Conservation (phyloP, 1,140 invertebrate species). For the Trichonephila clavipes region DNA sequence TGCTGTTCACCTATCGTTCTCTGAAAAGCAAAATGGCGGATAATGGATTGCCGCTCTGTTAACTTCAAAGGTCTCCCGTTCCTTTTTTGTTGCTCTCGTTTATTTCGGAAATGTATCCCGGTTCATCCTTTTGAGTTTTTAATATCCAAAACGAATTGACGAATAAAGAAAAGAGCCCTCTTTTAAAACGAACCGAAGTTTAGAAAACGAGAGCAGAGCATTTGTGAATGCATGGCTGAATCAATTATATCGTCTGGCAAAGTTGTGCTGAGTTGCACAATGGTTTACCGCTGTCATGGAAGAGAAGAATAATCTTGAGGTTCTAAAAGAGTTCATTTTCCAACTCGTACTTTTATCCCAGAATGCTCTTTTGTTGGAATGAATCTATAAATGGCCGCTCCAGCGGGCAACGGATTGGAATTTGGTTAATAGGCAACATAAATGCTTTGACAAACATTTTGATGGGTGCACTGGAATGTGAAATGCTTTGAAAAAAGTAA, state of each 20-base stretch:
- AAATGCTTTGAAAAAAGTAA: constrained; percentile 48
- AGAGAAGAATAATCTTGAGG: constrained; percentile 66
- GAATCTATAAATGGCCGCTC: constrained; percentile 56
- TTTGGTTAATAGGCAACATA: constrained; percentile 60
- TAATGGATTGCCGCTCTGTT: constrained; percentile 73
- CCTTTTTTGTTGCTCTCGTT: constrained; percentile 53
- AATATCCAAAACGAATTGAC: constrained; percentile 70
- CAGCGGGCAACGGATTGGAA: constrained; percentile 28
- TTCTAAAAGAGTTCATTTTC: constrained; percentile 67
- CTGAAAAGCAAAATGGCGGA: constrained; percentile 61
- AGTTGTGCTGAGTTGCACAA: constrained; percentile 72
- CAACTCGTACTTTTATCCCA: not conserved
- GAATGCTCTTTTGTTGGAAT: constrained; percentile 73
- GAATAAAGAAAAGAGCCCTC: constrained; percentile 63
- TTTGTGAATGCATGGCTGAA: constrained; percentile 70
- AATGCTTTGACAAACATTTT: constrained; percentile 68
- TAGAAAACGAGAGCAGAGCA: constrained; percentile 51
- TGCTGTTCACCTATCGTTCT: constrained; percentile 66
- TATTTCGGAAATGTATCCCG: constrained; percentile 70
- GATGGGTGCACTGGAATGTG: constrained; percentile 61
- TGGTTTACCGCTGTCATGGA: constrained; percentile 71
- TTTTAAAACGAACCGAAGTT: constrained; percentile 66
- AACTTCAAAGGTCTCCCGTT: constrained; percentile 67
- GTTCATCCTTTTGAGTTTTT: constrained; percentile 69
- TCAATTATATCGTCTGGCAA: constrained; percentile 69